A percentile compares a stretch with the other conserved stretches of the same genome.
Conservation (phyloP, 2,797 vertebrate genomes). For the Peromyscus eremicus region DNA sequence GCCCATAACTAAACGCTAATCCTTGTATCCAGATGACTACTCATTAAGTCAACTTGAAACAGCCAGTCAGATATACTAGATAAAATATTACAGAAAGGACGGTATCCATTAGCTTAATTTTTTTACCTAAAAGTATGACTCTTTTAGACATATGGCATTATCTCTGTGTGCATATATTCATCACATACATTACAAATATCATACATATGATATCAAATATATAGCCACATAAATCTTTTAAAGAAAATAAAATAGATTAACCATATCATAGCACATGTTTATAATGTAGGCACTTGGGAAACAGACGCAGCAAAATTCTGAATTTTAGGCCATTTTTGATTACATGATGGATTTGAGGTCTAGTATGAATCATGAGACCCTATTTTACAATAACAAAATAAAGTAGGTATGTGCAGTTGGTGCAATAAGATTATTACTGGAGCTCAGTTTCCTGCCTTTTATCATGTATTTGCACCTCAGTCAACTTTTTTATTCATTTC, state of each 20-base stretch:
- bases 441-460: neutral
- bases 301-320: neutral
- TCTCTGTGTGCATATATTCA: neutral
- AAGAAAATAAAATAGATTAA: neutral
- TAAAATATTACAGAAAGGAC: neutral
- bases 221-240: neutral
- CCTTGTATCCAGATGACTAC: fast-evolving
- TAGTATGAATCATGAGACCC: neutral
- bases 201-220: neutral
- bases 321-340: neutral
- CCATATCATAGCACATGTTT: neutral
- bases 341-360: neutral
- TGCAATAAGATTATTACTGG: neutral
- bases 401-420: neutral
- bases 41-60: neutral
- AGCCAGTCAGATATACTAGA: neutral
- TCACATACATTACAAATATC: neutral
- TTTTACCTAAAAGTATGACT: neutral
- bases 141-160: no score
- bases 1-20: neutral
- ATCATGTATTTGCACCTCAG: neutral
- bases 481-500: neutral
- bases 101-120: no score
- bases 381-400: neutral
- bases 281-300: neutral